Conservation (phyloP, 2,888 invertebrate genomes). For the Nymphalis polychloros region DNA sequence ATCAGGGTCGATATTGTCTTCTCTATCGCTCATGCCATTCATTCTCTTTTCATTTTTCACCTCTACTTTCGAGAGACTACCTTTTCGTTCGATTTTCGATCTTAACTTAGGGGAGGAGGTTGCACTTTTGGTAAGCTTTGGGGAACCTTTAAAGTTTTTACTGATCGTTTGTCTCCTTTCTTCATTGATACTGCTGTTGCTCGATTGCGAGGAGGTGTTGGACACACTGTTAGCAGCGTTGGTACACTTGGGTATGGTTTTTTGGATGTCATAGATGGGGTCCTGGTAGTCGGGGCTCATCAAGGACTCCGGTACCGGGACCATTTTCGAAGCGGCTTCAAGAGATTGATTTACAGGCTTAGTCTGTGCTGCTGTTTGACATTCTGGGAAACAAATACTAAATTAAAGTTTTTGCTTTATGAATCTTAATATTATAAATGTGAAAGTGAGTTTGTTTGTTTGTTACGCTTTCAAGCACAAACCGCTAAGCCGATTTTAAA, state of each 20-base stretch:
- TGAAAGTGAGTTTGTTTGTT: too few relatives aligned
- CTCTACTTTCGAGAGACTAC: conserved; percentile 61
- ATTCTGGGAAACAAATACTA: background rate
- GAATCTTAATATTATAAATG: background rate
- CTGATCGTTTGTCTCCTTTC: conserved; percentile 50
- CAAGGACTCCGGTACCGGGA: conserved; percentile 92
- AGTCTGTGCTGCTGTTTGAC: conserved; percentile 21
- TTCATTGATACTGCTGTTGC: conserved; percentile 66
- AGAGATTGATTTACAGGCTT: conserved; percentile 81
- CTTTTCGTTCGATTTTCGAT: conserved; percentile 70
- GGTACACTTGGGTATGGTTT: conserved; percentile 59
- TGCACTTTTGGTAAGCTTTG: conserved; percentile 73
- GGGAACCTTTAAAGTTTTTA: conserved; percentile 66
- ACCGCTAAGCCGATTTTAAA: too few relatives aligned
- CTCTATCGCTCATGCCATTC: conserved; percentile 57
- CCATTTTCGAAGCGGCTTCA: conserved; percentile 92
- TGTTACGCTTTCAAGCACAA: too few relatives aligned
- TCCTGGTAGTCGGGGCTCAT: conserved; percentile 91
- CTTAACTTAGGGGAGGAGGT: conserved; percentile 73
- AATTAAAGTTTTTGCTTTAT: background rate
- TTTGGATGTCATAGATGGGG: conserved; percentile 74
- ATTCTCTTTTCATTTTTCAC: conserved; percentile 57
- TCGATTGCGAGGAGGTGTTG: conserved; percentile 62
- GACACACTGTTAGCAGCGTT: conserved; percentile 50
- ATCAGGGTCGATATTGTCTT: conserved; percentile 57